Evolutionary conservation across 2,888 invertebrate genomes (phyloP).

Genomic region (Pecten maximus): DNA sequence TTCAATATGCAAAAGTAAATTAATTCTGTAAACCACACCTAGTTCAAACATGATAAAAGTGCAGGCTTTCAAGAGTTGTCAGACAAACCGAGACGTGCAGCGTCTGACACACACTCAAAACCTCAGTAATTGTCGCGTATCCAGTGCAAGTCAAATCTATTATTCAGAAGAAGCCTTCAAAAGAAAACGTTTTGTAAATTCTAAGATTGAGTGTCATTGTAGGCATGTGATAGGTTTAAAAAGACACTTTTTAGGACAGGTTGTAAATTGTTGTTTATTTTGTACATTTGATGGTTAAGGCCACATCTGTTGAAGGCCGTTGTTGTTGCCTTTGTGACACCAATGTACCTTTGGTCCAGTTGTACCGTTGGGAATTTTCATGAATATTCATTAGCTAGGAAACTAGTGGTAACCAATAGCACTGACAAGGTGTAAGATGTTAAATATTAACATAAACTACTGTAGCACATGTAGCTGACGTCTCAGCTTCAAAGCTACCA

Average conservation of each 20-base stretch:
- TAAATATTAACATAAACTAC: background rate
- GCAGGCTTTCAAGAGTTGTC: conserved; percentile 23
- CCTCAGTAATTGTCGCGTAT: background rate
- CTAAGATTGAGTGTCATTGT: background rate
- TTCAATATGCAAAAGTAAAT: conserved; percentile 30
- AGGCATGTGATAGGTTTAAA: background rate
- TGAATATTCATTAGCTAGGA: background rate
- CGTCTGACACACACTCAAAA: background rate
- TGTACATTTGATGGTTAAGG: background rate
- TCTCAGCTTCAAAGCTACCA: background rate
- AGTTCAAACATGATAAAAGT: conserved; percentile 29
- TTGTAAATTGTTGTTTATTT: conserved; percentile 4
- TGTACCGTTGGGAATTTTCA: background rate
- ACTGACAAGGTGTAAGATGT: background rate
- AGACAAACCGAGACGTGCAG: background rate
- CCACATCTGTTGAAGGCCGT: background rate
- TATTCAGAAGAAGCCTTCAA: background rate
- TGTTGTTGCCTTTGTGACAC: background rate
- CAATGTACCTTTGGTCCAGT: background rate
- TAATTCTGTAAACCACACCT: conserved; percentile 33
- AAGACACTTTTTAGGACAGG: background rate
- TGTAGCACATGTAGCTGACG: background rate
- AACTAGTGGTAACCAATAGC: background rate
- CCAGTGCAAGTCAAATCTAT: background rate
- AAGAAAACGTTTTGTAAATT: conserved; percentile 14